Percentiles rank a stretch among this genome's conserved stretches.
These are phyloP conservation scores for Philopotamus ludificatus DNA, from an alignment of 1,140 invertebrate species.

Conservation along the genomic window DNA sequence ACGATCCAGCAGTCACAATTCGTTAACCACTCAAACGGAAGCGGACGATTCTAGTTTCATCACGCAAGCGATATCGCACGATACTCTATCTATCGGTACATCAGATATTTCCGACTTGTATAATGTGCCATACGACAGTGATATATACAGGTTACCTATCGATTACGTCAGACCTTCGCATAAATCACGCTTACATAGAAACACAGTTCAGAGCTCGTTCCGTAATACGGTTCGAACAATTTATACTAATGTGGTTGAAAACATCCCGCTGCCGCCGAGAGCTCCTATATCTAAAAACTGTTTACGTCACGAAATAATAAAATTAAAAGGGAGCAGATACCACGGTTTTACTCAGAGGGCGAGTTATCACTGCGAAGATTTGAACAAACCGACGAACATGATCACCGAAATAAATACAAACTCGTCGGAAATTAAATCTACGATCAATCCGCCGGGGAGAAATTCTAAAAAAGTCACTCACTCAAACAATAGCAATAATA, in stretches of 20 bases:
- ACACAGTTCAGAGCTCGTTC: slow-evolving; percentile 55
- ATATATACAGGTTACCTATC: slow-evolving; percentile 81
- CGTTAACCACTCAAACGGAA: slow-evolving; percentile 70
- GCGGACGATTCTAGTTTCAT: slow-evolving; percentile 82
- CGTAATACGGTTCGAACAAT: slow-evolving; percentile 63
- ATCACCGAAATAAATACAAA: slow-evolving; percentile 52
- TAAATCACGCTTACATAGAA: slow-evolving; percentile 57
- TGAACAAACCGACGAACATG: slow-evolving; percentile 59
- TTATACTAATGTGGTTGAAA: slow-evolving; percentile 45
- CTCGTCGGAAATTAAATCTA: slow-evolving; percentile 75
- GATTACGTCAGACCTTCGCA: slow-evolving; percentile 67
- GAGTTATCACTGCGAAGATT: too few species aligned
- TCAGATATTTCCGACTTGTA: slow-evolving; percentile 79
- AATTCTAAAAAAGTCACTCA: slow-evolving; percentile 47
- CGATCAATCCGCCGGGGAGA: slow-evolving; percentile 54
- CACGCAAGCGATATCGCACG: slow-evolving; percentile 81
- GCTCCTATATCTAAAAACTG: slow-evolving; percentile 13
- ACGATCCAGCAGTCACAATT: slow-evolving; percentile 78
- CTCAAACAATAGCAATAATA: slow-evolving; percentile 25
- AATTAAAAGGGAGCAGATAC: too few species aligned
- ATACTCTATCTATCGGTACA: slow-evolving; percentile 64
- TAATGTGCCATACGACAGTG: slow-evolving; percentile 81
- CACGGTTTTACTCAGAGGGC: too few species aligned
- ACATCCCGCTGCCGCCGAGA: slow-evolving; percentile 4
- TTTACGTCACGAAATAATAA: slow-evolving; percentile 52